Percentiles rank a stretch among this genome's conserved stretches.
phyloP scores from a whole-genome alignment of 2,888 invertebrate genomes.

The Merodon equestris region DNA sequence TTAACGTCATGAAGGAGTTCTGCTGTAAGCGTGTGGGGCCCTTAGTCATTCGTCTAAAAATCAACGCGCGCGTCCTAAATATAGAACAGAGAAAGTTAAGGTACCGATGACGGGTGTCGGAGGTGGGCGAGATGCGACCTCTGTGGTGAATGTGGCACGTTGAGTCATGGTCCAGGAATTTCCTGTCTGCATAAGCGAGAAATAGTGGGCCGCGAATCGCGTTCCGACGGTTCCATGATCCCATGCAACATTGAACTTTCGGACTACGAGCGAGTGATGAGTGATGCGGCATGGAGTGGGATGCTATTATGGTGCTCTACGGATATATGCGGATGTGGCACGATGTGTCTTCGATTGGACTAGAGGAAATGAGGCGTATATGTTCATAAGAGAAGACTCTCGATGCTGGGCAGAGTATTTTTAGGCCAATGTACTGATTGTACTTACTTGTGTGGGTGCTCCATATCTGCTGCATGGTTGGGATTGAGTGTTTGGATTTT shows the following conservation, averaged over 20 bases:
- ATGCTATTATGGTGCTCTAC: no score
- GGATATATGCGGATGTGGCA: no score
- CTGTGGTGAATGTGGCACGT: conserved; percentile 3
- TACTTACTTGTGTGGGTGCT: conserved; percentile 1
- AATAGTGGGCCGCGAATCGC: neutral
- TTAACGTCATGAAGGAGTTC: no score
- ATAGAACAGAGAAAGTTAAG: no score
- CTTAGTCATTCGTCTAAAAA: conserved; percentile 42
- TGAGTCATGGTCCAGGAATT: conserved; percentile 55
- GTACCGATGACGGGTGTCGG: no score
- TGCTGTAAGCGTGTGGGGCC: conserved; percentile 18
- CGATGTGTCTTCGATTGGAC: conserved; percentile 19
- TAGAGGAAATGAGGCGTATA: no score
- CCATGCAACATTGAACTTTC: conserved; percentile 58
- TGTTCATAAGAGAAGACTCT: no score
- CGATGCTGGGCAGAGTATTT: no score
- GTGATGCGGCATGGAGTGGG: no score
- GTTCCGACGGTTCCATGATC: conserved; percentile 45
- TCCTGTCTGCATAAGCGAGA: conserved; percentile 7
- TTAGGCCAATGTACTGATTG: neutral
- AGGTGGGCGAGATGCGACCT: conserved; percentile 15
- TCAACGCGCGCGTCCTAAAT: neutral
- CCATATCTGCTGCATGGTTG: neutral
- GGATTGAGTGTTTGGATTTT: neutral
- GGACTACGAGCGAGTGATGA: no score